Conservation (phyloP, 2,113 vertebrate species). For the Callipepla squamata region DNA sequence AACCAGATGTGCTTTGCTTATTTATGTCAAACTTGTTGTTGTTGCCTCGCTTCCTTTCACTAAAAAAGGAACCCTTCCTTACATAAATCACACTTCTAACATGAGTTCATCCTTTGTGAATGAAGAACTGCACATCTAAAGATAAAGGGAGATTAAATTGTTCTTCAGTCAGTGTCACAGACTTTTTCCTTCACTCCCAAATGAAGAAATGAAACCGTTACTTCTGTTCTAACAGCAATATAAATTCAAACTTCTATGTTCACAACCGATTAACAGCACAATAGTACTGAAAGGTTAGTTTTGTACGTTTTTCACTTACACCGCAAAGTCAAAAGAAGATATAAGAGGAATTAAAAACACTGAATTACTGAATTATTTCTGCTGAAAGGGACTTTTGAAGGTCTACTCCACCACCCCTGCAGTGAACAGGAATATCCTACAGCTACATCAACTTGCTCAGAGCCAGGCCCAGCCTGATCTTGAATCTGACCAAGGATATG, state of each 20-base stretch:
- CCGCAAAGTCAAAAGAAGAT: not conserved
- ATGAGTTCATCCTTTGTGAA: not conserved
- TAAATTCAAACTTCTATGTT: too few species aligned
- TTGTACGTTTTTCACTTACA: not conserved
- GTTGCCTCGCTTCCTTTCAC: not conserved
- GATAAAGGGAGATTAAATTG: not conserved
- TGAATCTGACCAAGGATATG: too few species aligned
- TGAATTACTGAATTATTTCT: too few species aligned
- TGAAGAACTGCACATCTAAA: not conserved
- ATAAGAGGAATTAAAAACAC: not conserved
- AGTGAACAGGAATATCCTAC: too few species aligned
- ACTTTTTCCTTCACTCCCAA: not conserved
- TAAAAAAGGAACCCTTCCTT: not conserved
- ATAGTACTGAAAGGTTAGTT: not conserved
- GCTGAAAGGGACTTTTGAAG: too few species aligned
- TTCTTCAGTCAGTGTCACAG: not conserved
- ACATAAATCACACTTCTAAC: not conserved
- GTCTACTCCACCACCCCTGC: too few species aligned
- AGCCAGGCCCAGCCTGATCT: too few species aligned
- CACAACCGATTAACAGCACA: too few species aligned
- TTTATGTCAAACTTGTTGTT: not conserved
- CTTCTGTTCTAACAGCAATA: not conserved
- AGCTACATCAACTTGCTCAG: too few species aligned
- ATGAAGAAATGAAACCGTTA: not conserved
- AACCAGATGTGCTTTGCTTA: not conserved